Evolutionary conservation across 2,888 invertebrate genomes (phyloP), one percentile per base, ranked within the genome.

Genomic region (Anorthoa munda): DNA sequence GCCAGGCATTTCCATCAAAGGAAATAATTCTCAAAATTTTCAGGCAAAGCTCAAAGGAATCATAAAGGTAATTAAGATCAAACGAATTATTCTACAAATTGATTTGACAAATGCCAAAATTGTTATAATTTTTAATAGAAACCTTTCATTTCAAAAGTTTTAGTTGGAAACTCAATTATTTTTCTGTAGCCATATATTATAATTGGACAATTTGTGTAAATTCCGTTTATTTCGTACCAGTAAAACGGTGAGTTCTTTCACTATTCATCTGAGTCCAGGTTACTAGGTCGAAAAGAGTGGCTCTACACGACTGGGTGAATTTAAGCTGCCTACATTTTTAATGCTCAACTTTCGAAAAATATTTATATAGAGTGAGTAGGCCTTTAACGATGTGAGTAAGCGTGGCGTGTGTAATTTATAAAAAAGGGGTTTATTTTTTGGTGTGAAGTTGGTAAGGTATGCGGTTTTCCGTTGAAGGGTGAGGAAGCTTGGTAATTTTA

Each of bases 201-300:
- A n/a, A 31, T 31, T 13, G 13, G 50, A 3, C 1, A 50, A 51
- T 31, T 46, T 55, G 2, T 66, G 4, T 17, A 39, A 66, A 66
- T 63, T 79, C 7, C 2, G 23, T 58, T 50, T 51, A 68, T 69
- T 69, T 81, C 2, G 4, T 60, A 67, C 23, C n/a, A 23, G 46
- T 64, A n/a, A 39, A 77, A 60, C 55, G 21, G 31, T 55, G 26
- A 78, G 56, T 75, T 82, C 31, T 61, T 72, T 82, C 60, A 79
- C 75, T 72, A 87, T 87, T 89, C 83, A 87, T n/a, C 23, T 56
- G 61, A 72, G 74, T 73, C 68, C 72, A 64, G 90, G 90, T 90
- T 85, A 90, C 72, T 90, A 87, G 90, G 90, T 88, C 89, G 82
- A 72, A 82, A 75, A 68, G 82, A 89, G 88, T 75, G 88, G 84